Base-by-base conservation (phyloP, 2,113 vertebrate species). In the Tetraodon nigroviridis region DNA sequence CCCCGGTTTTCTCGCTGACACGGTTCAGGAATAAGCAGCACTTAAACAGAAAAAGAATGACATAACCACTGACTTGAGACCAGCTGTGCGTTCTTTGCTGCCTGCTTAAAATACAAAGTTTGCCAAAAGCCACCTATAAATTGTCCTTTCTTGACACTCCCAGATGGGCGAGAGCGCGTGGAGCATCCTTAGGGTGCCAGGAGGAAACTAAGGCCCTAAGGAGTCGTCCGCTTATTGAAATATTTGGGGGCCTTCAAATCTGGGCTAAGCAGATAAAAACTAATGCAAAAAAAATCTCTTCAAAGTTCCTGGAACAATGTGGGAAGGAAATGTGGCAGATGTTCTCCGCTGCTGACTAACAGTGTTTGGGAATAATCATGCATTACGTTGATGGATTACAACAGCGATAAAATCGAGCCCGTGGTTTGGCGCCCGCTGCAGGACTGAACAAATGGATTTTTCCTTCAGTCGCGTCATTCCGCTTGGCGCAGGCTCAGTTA, bases 341-440 rank as follows among this genome's bases (percentile, higher is more conserved):
- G 55, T 73, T 72, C 50, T 51, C 44, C 21, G 51, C 51, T 67
- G 20, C 50, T 47, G 55, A 42, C 53, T 40, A 56, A 71, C 55
- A 64, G 19, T 58, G 29, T 61, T 71, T 75, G 20, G 0, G 4
- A 49, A 70, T 75, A 63, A 66, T 37, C 61, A 69, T 75, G 11
- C 14, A 73, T 69, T 41, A 73, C 50, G 52, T 10, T 78, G 71
- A 82, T 70, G 45, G 69, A 76, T 58, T 60, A 17, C 42, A 65
- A 72, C 55, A 65, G 61, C 59, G 51, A 76, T 69, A 75, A 69
- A 51, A 55, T 21, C 7, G 17, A 80, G 19, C 58, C 87, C 2
- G 1, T 90, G 82, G 81, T 89, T 90, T 88, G 79, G 84, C 87
- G 86, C 83, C 89, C 89, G 90, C 83, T 41, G 55, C 71, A 61